phyloP scores from a whole-genome alignment of 2,797 vertebrate genomes.

The Rallus crepitans region DNA sequence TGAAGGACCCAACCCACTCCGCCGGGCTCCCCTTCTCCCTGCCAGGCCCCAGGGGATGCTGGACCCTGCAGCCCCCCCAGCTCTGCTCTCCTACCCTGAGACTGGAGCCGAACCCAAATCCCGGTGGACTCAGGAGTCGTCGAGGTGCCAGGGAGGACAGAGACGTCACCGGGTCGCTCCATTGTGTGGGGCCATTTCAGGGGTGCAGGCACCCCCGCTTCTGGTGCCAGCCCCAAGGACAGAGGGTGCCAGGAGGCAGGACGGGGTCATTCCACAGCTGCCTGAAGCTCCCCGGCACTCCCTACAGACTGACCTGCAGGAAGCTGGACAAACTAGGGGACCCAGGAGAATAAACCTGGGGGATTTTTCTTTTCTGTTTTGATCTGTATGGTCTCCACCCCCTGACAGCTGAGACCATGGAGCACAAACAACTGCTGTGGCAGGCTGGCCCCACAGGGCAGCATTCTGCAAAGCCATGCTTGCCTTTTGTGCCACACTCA shows the following conservation, averaged over 20 bases:
- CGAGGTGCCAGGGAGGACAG: fast-evolving
- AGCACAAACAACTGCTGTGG: neutral
- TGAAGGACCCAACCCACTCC: neutral
- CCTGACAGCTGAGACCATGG: fast-evolving
- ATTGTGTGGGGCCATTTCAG: fast-evolving
- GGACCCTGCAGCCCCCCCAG: neutral
- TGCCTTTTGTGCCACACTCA: neutral
- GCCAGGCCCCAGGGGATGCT: neutral
- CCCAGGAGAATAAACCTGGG: neutral
- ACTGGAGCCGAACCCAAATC: neutral
- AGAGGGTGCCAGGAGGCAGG: neutral
- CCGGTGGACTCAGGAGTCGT: fast-evolving
- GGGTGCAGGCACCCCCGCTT: neutral
- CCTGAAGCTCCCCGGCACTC: neutral
- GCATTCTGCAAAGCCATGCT: neutral
- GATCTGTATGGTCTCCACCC: too few relatives aligned
- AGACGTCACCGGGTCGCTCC: neutral
- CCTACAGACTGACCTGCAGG: neutral
- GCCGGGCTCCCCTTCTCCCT: neutral
- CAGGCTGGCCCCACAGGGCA: neutral
- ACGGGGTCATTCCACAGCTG: fast-evolving
- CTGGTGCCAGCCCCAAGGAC: fast-evolving
- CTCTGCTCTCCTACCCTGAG: too few relatives aligned
- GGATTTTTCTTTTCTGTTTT: neutral
- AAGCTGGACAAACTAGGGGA: neutral